phyloP scores from a whole-genome alignment of 2,113 vertebrate genomes.

The Ctenodactylus gundi region DNA sequence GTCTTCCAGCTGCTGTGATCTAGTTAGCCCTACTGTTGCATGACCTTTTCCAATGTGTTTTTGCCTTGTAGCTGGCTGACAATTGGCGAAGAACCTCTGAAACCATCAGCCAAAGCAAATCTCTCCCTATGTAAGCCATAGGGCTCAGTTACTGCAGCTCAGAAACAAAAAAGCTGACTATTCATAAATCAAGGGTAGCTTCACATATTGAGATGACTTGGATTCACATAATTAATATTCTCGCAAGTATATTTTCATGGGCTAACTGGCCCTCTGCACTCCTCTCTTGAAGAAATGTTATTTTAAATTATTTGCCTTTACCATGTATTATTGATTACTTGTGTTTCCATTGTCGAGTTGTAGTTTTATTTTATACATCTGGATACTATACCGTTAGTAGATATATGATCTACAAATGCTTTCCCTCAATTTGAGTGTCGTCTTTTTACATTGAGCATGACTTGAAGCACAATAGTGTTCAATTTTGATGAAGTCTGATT shows the following conservation, averaged over 20 bases:
- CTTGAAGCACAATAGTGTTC: not conserved
- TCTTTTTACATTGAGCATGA: not conserved
- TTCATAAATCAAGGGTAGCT: too few species aligned
- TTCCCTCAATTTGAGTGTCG: not conserved
- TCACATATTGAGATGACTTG: too few species aligned
- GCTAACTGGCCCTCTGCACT: not conserved
- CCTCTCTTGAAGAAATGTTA: not conserved
- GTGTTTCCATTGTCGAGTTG: not conserved
- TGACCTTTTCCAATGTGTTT: too few species aligned
- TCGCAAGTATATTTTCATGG: not conserved
- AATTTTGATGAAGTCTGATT: not conserved
- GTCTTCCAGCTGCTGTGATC: too few species aligned
- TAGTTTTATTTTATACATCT: not conserved
- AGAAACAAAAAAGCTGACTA: too few species aligned
- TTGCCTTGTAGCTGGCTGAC: too few species aligned
- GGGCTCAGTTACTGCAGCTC: too few species aligned
- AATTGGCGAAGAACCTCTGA: too few species aligned
- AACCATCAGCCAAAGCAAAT: too few species aligned
- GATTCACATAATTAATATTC: not conserved
- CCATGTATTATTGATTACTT: not conserved
- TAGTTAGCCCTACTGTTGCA: too few species aligned
- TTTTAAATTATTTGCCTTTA: not conserved
- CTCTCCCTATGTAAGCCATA: too few species aligned
- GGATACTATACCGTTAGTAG: not conserved
- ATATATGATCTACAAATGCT: not conserved